phyloP scores from a whole-genome alignment of 2,797 vertebrate species.

The Dipus sagitta region DNA sequence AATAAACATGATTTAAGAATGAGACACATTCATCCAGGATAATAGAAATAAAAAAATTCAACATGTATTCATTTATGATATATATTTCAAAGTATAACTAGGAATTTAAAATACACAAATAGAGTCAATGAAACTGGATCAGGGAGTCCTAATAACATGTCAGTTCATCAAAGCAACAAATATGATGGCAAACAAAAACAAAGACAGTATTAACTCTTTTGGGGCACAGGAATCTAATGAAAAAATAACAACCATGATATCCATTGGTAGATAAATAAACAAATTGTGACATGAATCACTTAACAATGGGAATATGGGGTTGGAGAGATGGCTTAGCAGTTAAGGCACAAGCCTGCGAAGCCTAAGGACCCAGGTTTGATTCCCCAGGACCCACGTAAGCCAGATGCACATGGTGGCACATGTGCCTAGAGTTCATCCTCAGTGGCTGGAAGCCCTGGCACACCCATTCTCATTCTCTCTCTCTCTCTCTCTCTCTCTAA shows the following conservation, averaged over 20 bases:
- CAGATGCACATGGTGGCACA: no score
- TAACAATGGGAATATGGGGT: background rate
- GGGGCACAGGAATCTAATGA: background rate
- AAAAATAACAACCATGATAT: background rate
- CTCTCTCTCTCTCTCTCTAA: no score
- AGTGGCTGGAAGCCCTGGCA: no score
- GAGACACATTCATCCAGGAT: conserved; percentile 12
- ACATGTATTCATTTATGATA: conserved; percentile 10
- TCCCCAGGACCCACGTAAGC: no score
- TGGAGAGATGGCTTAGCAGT: no score
- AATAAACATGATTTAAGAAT: conserved; percentile 50
- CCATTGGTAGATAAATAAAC: background rate
- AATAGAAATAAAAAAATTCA: background rate
- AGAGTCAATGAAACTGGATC: background rate
- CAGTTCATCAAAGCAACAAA: background rate
- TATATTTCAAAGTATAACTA: conserved; percentile 21
- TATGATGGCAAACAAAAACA: background rate
- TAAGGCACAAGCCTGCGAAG: no score
- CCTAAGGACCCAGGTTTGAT: no score
- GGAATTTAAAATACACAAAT: background rate
- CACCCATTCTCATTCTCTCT: no score
- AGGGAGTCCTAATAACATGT: background rate
- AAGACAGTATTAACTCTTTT: background rate
- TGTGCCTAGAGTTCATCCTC: no score
- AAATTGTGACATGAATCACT: background rate